Evolutionary conservation across 2,888 invertebrate genomes (phyloP).

Genomic region (Gymnoscelis rufifasciata): DNA sequence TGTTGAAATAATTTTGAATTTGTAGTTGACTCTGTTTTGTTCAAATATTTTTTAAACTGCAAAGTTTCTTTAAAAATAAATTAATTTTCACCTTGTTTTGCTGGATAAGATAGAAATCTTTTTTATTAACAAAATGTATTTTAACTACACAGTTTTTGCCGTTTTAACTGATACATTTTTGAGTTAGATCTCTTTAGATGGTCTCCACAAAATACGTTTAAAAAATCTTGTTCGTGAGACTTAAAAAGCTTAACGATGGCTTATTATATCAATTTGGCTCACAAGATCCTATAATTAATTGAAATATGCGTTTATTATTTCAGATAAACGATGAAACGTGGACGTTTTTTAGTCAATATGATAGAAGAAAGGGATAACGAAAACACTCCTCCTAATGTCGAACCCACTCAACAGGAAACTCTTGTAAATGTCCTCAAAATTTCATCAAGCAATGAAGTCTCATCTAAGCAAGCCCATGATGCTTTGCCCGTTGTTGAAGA

Average conservation of each 20-base stretch:
- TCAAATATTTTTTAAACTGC: neutral
- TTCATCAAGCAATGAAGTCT: neutral
- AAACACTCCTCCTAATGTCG: neutral
- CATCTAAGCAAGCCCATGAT: too few species aligned
- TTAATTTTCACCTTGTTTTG: neutral
- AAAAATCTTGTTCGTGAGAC: too few species aligned
- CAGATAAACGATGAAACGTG: neutral
- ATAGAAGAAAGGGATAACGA: neutral
- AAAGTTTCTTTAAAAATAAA: neutral
- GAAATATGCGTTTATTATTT: neutral
- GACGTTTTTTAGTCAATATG: neutral
- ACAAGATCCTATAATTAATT: too few species aligned
- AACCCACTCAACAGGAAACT: neutral
- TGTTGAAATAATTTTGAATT: neutral
- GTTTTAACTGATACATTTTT: neutral
- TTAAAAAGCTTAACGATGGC: too few species aligned
- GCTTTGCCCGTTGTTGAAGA: too few species aligned
- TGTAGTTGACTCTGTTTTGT: slow-evolving; percentile 1
- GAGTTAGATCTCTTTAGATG: neutral
- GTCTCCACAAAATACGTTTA: neutral
- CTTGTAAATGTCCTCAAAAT: neutral
- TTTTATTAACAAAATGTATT: too few species aligned
- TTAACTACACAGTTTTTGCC: neutral
- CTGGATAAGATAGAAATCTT: neutral
- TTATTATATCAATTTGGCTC: too few species aligned